phyloP scores from a whole-genome alignment of 2,888 invertebrate genomes.

The Pantelozetes paolii region DNA sequence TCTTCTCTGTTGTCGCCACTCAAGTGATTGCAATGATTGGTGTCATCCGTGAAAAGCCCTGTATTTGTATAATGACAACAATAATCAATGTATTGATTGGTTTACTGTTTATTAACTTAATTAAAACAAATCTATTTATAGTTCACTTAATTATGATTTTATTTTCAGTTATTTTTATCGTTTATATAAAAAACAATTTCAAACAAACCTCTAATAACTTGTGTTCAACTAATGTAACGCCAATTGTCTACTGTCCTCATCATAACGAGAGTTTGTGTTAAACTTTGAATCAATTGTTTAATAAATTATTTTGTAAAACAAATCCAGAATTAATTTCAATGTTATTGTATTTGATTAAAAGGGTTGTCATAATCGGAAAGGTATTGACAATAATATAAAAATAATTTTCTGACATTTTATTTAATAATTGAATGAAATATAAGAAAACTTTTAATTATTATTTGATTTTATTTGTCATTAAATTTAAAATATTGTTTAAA shows the following conservation, averaged over 20 bases:
- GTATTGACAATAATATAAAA: no score
- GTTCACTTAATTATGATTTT: not conserved
- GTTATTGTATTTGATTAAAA: no score
- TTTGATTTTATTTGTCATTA: no score
- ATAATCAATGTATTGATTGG: slow-evolving; percentile 15
- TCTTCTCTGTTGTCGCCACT: not conserved
- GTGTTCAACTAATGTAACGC: not conserved
- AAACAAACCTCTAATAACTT: not conserved
- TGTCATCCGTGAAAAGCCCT: not conserved
- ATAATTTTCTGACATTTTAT: no score
- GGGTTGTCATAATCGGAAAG: no score
- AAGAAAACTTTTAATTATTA: no score
- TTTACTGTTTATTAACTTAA: not conserved
- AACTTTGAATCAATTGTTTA: no score
- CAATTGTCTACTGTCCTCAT: slow-evolving; percentile 32
- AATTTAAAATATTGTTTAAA: no score
- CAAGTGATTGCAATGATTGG: slow-evolving; percentile 24
- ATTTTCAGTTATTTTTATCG: not conserved
- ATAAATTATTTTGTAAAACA: no score
- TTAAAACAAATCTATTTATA: slow-evolving; percentile 20
- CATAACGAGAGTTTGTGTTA: slow-evolving; percentile 27
- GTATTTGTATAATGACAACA: not conserved
- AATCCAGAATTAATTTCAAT: no score
- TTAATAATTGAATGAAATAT: no score
- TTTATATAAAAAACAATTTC: not conserved